Evolutionary conservation across 2,797 vertebrate species (phyloP).

Genomic region (Vespertilio murinus): DNA sequence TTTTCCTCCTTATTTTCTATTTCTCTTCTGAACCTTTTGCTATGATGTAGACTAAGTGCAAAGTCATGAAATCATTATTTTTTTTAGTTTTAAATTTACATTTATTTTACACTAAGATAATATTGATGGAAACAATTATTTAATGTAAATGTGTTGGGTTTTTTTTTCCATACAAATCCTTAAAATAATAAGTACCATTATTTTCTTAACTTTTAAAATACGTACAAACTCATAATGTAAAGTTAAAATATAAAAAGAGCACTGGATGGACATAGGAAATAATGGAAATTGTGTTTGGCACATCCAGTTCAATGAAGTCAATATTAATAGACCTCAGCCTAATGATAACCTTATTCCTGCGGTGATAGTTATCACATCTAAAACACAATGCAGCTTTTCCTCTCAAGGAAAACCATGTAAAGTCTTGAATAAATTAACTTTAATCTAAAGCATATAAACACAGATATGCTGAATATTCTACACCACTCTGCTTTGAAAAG

Average conservation of each 20-base stretch:
- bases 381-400: background rate
- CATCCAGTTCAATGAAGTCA: background rate
- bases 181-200: background rate
- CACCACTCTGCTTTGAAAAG: background rate
- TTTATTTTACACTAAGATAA: conserved; percentile 1
- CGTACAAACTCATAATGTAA: background rate
- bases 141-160: background rate
- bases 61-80: background rate
- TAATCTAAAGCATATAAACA: background rate
- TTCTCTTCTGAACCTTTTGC: background rate
- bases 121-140: conserved; percentile 13
- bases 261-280: background rate
- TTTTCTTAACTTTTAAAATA: background rate
- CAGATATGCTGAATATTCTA: background rate
- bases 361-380: background rate
- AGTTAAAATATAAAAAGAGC: background rate
- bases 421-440: background rate
- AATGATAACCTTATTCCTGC: background rate
- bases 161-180: background rate
- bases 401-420: background rate
- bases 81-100: background rate
- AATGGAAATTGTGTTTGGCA: background rate
- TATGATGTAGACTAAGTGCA: background rate
- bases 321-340: background rate
- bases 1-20: background rate